Evolutionary conservation across 2,888 invertebrate genomes (phyloP), one percentile per base, ranked within the genome.

Genomic region (Nomada fucata): DNA sequence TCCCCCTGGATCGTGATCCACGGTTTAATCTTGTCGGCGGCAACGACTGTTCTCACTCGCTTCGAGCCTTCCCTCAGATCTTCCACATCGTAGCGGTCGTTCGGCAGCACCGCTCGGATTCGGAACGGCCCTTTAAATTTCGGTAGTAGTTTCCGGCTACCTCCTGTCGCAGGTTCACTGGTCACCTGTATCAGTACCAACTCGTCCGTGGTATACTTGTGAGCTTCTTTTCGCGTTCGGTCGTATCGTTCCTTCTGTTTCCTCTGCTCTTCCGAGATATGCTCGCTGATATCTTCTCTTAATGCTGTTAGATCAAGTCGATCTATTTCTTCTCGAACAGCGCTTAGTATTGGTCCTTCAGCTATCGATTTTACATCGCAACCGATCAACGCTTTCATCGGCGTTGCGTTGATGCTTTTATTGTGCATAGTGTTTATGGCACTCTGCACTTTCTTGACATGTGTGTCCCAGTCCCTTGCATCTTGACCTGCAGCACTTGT

Each of bases 71-170:
- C 57, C 5, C 76, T 1, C 5, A 70, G 23, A 29, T 76, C 64
- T 9, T 70, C 36, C 0, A 76, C 64, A 0, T 76, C 76, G 18
- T 76, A 76, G 2, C 75, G 29, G 15, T 69, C 63, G 18, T 76
- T 76, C 1, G 69, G 44, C 0, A 76, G 36, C 2, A 76, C 55
- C 1, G 42, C 42, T 0, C 55, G 53, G 0, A 69, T 23, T 13
- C 76, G 26, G 2, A 67, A 74, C 1, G 74, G 60, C 0, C 67
- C 74, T 15, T 61, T 75, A 1, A n/a, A 75, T 10, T 61, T 60
- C 1, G 75, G 68, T 3, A 68, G 53, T 11, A 75, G 44, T 13
- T 75, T 75, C 1, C 44, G 60, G 20, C 68, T 75, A 11, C 0
- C 44, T 10, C 61, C 52, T 0, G 68, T 75, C 23, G 61, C 42